phyloP scores from a whole-genome alignment of 2,888 invertebrate species.

The Lucinisca nassula region DNA sequence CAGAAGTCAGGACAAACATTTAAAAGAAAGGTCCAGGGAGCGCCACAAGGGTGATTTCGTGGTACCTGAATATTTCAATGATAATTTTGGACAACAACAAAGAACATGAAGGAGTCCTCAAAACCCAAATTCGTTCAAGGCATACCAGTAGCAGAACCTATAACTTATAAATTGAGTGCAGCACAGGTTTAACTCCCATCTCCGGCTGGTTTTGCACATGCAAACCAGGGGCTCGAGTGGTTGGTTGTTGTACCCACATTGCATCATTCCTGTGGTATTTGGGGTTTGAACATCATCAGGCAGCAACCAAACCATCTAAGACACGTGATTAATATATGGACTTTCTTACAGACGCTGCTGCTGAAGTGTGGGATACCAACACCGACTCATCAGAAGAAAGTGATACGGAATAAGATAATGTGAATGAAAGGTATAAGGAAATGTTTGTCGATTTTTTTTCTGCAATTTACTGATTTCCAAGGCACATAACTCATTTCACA shows the following conservation, averaged over 20 bases:
- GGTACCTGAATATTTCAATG: too few relatives aligned
- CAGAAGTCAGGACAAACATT: too few relatives aligned
- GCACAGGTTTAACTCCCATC: neutral
- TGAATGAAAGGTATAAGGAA: neutral
- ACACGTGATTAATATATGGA: neutral
- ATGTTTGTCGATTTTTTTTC: neutral
- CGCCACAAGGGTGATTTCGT: too few relatives aligned
- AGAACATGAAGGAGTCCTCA: too few relatives aligned
- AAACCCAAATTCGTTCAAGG: too few relatives aligned
- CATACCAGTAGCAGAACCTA: too few relatives aligned
- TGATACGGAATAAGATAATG: neutral
- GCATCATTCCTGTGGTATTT: slow-evolving; percentile 50
- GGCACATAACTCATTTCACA: neutral
- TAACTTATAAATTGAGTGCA: neutral
- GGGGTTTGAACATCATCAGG: neutral
- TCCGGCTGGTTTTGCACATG: slow-evolving; percentile 48
- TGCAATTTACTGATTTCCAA: neutral
- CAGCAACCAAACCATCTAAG: neutral
- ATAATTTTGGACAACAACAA: too few relatives aligned
- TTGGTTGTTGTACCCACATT: slow-evolving; percentile 50
- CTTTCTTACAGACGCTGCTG: neutral
- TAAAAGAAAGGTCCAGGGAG: too few relatives aligned
- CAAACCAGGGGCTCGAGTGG: slow-evolving; percentile 45
- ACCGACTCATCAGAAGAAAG: neutral
- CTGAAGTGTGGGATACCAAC: neutral